These are phyloP conservation scores for Cryptocheilus praepositus DNA, from an alignment of 2,888 invertebrate genomes.

Conservation along the genomic window DNA sequence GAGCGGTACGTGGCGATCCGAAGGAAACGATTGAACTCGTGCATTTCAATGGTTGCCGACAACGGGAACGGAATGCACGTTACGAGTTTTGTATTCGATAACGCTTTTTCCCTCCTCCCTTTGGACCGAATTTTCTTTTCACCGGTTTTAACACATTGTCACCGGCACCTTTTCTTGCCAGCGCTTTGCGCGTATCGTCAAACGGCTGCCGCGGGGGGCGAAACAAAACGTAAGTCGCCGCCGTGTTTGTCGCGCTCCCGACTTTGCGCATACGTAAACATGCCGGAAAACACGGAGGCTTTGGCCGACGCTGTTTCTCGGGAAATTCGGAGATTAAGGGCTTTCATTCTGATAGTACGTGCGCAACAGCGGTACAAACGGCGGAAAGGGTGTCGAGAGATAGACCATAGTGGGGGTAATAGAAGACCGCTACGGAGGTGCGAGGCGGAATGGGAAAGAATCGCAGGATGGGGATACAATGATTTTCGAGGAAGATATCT, in stretches of 20 bases:
- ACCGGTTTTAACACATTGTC: no score
- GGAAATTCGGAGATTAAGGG: conserved; percentile 54
- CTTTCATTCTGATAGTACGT: conserved; percentile 41
- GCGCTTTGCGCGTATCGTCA: no score
- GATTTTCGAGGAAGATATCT: conserved; percentile 21
- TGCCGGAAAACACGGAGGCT: conserved; percentile 21
- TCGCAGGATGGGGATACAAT: conserved; percentile 1
- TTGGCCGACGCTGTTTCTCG: conserved; percentile 24
- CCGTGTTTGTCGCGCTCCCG: conserved; percentile 18
- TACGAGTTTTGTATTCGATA: no score
- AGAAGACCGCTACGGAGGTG: no score
- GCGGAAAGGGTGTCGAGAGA: background rate
- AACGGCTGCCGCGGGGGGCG: background rate
- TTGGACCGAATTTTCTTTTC: no score
- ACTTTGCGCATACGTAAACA: conserved; percentile 32
- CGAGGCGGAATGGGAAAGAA: background rate
- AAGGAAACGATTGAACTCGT: no score
- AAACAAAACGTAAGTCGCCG: conserved; percentile 31
- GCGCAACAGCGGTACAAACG: background rate
- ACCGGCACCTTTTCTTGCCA: no score
- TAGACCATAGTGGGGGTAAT: no score
- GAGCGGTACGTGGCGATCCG: no score
- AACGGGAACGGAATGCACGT: no score
- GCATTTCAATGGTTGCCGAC: no score
- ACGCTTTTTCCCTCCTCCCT: no score